Evolutionary conservation across 2,797 vertebrate genomes (phyloP).

Genomic region (Acrocephalus scirpaceus): DNA sequence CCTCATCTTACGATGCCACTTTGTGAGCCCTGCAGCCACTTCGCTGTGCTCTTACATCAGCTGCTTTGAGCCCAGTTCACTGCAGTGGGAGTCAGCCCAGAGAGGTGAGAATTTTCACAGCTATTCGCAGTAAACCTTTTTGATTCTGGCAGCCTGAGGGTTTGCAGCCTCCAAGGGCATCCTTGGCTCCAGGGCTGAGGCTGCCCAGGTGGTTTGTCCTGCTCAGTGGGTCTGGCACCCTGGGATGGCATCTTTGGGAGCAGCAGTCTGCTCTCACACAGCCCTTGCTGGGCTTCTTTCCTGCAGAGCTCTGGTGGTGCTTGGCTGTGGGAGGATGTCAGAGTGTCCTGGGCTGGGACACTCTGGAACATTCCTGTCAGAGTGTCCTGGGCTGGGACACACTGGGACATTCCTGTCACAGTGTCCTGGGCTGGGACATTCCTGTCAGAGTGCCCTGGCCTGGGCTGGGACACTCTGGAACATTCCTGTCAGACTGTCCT

Average conservation of each 20-base stretch:
- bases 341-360: background rate
- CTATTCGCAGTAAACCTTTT: background rate
- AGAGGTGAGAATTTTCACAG: background rate
- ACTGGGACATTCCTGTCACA: too few species aligned
- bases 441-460: background rate
- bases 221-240: background rate
- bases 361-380: background rate
- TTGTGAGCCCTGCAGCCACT: background rate
- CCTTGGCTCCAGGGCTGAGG: background rate
- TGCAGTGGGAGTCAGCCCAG: background rate
- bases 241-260: background rate
- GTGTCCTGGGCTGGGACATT: background rate
- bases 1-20: background rate
- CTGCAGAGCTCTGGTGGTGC: background rate
- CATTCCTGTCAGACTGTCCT: background rate
- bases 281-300: background rate
- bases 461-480: background rate
- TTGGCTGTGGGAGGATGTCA: rapidly evolving
- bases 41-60: background rate
- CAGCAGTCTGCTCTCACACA: background rate
- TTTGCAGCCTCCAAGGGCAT: background rate
- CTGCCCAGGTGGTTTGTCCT: background rate
- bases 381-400: background rate
- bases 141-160: background rate
- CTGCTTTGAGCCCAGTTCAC: background rate